These are phyloP conservation scores for Bombus superbus DNA, from an alignment of 1,140 invertebrate species.

Conservation along the genomic window DNA sequence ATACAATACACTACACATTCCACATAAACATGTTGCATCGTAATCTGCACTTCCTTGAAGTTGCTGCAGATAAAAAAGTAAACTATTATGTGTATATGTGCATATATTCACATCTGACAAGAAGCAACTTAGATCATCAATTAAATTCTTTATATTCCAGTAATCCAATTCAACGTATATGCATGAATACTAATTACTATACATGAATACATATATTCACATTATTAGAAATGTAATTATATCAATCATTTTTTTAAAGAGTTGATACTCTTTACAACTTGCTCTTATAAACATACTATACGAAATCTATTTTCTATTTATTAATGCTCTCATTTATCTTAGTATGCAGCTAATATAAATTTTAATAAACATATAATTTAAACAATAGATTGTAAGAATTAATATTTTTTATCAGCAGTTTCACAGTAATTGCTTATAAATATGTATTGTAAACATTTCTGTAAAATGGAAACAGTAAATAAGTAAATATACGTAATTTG, in stretches of 20 bases:
- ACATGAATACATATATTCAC: neutral
- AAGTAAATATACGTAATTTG: neutral
- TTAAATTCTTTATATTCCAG: neutral
- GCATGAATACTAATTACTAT: neutral
- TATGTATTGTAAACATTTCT: neutral
- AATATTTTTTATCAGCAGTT: neutral
- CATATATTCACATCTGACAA: neutral
- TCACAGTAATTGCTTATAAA: neutral
- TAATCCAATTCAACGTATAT: neutral
- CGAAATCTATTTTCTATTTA: neutral
- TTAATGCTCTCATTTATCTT: neutral
- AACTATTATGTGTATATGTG: neutral
- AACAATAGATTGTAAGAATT: neutral
- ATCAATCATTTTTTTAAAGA: neutral
- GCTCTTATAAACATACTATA: neutral
- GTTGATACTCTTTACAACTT: neutral
- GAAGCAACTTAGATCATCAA: neutral
- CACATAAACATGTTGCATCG: constrained; percentile 33
- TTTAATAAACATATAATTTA: neutral
- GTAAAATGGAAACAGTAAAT: neutral
- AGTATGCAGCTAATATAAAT: neutral
- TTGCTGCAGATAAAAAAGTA: constrained; percentile 33
- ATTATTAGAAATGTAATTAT: neutral
- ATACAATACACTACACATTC: constrained; percentile 21
- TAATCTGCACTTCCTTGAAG: constrained; percentile 41